Percentiles rank a stretch among this genome's conserved stretches.
Evolutionary conservation across 2,113 vertebrate genomes (phyloP).

Genomic region (Sorex araneus): DNA sequence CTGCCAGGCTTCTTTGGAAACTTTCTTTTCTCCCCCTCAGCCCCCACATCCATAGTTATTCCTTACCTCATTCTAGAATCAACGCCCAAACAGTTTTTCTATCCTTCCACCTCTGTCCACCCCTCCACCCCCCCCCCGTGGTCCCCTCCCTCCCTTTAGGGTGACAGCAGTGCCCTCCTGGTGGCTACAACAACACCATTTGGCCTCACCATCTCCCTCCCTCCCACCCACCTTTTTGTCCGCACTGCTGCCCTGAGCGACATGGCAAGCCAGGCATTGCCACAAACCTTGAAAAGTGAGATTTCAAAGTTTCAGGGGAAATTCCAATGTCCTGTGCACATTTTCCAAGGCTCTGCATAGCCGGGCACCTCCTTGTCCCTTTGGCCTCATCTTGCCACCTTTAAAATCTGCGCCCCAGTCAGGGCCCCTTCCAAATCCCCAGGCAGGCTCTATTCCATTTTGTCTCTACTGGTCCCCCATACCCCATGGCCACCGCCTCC

Average conservation of each 20-base stretch:
- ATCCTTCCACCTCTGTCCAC: background rate
- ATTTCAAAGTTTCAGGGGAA: background rate
- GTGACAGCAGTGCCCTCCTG: background rate
- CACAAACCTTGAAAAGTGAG: no score
- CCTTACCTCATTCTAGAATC: background rate
- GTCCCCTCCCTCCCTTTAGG: background rate
- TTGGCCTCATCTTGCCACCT: background rate
- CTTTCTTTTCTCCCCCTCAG: background rate
- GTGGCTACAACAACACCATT: no score
- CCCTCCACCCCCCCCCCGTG: fast-evolving
- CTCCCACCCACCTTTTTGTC: no score
- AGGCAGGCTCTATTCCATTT: background rate
- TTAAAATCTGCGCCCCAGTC: no score
- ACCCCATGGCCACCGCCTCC: background rate
- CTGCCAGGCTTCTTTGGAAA: background rate
- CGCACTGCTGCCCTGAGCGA: no score
- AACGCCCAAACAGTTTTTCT: background rate
- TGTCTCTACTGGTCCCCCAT: background rate
- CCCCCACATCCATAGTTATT: background rate
- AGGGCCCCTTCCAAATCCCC: background rate
- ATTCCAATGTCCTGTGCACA: background rate
- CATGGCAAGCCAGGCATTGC: no score
- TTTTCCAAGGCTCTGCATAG: background rate
- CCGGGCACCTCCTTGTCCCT: background rate
- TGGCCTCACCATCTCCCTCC: no score